phyloP scores from a whole-genome alignment of 2,888 invertebrate species.

The Drosophila peninsularis region DNA sequence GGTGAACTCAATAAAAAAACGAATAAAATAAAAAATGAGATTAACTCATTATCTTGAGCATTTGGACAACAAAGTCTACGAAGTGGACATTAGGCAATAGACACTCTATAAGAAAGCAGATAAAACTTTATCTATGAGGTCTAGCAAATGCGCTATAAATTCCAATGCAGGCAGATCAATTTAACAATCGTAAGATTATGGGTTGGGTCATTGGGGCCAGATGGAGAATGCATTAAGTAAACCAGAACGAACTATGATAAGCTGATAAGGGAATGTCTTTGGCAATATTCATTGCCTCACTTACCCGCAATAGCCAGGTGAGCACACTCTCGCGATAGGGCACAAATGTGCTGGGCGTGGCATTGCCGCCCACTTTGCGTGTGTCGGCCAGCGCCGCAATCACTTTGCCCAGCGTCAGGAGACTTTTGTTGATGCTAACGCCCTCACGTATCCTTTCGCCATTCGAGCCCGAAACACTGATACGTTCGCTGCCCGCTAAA shows the following conservation, averaged over 20 bases:
- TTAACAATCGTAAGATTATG: background rate
- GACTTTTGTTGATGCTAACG: constrained; percentile 90
- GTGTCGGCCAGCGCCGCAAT: constrained; percentile 90
- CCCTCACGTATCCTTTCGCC: constrained; percentile 90
- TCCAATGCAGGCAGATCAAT: constrained; percentile 4
- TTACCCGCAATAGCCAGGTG: constrained; percentile 91
- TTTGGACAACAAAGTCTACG: background rate
- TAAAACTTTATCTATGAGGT: background rate
- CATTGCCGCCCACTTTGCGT: constrained; percentile 82
- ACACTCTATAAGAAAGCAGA: background rate
- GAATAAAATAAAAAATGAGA: background rate
- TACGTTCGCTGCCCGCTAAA: constrained; percentile 92
- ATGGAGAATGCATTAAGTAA: constrained; percentile 29
- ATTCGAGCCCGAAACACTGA: constrained; percentile 87
- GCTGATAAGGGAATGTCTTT: constrained; percentile 28
- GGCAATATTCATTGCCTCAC: constrained; percentile 68
- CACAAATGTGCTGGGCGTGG: constrained; percentile 86
- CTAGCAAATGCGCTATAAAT: background rate
- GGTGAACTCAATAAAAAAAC: background rate
- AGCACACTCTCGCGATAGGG: constrained; percentile 93
- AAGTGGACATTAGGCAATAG: background rate
- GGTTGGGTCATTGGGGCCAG: constrained; percentile 17
- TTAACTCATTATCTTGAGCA: constrained; percentile 2
- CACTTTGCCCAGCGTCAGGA: constrained; percentile 92
- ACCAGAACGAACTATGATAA: constrained; percentile 29